phyloP scores from a whole-genome alignment of 2,888 invertebrate genomes.

The Sthenelais limicola region DNA sequence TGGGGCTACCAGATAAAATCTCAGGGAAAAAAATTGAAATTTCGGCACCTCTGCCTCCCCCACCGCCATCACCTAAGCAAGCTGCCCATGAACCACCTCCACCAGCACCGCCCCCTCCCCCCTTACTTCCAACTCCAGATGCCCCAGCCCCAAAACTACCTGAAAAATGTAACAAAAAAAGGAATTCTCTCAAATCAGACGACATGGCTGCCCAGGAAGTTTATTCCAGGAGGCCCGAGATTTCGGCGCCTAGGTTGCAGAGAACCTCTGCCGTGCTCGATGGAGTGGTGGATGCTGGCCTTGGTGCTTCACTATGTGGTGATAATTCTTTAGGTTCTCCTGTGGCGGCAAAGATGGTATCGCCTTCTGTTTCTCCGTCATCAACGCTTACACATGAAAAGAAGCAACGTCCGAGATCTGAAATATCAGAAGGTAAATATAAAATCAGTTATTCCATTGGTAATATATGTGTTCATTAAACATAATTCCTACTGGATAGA shows the following conservation, averaged over 20 bases:
- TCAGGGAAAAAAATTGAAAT: not conserved
- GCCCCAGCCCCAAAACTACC: not conserved
- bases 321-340: slow-evolving; percentile 2
- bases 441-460: too few relatives aligned
- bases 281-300: slow-evolving; percentile 20
- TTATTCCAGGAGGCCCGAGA: slow-evolving; percentile 14
- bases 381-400: slow-evolving; percentile 17
- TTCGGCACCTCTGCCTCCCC: not conserved
- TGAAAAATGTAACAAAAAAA: slow-evolving; percentile 17
- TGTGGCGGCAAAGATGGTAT: not conserved
- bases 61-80: not conserved
- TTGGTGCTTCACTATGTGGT: slow-evolving; percentile 8
- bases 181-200: not conserved
- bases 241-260: slow-evolving; percentile 29
- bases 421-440: slow-evolving; percentile 11
- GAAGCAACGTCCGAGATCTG: slow-evolving; percentile 16
- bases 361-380: slow-evolving; percentile 9
- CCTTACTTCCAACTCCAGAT: not conserved
- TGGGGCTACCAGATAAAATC: too few relatives aligned
- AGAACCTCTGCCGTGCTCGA: slow-evolving; percentile 25
- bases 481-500: too few relatives aligned
- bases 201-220: not conserved
- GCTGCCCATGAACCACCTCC: not conserved
- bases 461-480: too few relatives aligned
- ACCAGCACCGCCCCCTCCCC: not conserved